These are phyloP conservation scores for Agapornis roseicollis DNA, from an alignment of 2,113 vertebrate species.

Conservation along the genomic window DNA sequence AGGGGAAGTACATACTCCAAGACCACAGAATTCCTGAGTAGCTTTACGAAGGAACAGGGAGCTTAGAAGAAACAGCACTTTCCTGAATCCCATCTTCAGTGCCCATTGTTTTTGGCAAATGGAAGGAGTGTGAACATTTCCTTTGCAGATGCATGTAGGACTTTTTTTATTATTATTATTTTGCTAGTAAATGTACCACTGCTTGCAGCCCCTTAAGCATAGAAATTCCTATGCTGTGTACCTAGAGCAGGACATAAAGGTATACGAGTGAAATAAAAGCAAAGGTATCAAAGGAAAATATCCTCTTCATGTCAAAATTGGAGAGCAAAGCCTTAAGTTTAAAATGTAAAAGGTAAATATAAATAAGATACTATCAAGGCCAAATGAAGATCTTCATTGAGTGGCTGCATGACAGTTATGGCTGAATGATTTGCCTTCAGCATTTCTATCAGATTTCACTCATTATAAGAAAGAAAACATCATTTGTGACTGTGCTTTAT, in stretches of 20 bases:
- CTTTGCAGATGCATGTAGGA: constrained; percentile 16
- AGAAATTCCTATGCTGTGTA: background rate
- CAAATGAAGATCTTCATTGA: constrained; percentile 28
- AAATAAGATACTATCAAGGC: background rate
- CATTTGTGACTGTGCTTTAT: constrained; percentile 61
- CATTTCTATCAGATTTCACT: constrained; percentile 60
- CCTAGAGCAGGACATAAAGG: background rate
- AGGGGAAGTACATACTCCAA: background rate
- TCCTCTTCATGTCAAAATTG: background rate
- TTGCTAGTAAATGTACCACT: background rate
- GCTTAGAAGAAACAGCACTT: background rate
- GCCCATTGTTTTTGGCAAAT: constrained; percentile 1
- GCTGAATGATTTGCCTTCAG: constrained; percentile 53
- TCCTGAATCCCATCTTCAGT: background rate
- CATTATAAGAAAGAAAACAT: constrained; percentile 33
- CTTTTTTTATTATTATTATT: background rate
- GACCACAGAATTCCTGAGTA: background rate
- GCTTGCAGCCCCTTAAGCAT: background rate
- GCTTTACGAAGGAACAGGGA: background rate
- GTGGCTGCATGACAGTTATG: constrained; percentile 38
- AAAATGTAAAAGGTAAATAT: background rate
- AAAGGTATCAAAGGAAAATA: background rate
- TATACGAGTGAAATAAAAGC: background rate
- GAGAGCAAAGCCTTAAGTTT: background rate
- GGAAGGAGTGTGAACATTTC: background rate